A percentile compares a stretch with the other conserved stretches of the same genome.
phyloP scores from a whole-genome alignment of 2,797 vertebrate species.

The Podargus strigoides region DNA sequence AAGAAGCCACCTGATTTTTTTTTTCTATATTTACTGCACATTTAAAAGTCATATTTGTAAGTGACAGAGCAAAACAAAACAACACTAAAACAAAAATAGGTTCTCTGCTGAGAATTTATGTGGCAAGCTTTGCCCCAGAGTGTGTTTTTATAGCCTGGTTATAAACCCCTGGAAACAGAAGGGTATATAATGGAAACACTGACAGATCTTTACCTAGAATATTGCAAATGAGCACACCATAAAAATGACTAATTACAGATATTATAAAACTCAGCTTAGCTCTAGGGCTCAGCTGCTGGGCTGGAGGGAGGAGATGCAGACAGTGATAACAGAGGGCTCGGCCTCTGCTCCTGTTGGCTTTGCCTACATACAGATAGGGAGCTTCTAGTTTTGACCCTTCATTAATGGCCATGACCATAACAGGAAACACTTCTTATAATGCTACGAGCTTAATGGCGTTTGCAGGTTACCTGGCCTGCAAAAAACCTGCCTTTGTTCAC shows the following conservation, averaged over 20 bases:
- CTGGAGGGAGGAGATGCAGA: not conserved
- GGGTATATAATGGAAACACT: constrained; percentile 66
- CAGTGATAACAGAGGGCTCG: not conserved
- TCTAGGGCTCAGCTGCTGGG: constrained; percentile 6
- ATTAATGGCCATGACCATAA: not conserved
- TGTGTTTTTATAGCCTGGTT: constrained; percentile 66
- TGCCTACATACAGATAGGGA: not conserved
- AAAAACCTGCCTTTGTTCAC: not conserved
- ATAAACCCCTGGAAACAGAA: constrained; percentile 51
- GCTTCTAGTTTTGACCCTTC: not conserved
- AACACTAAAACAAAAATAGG: constrained; percentile 20
- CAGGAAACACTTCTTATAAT: not conserved
- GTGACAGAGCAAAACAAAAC: constrained; percentile 1
- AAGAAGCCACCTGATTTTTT: not conserved
- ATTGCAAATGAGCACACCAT: constrained; percentile 27
- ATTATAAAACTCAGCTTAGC: constrained; percentile 30
- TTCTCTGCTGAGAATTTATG: constrained; percentile 41
- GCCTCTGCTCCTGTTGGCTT: not conserved
- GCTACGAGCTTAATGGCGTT: not conserved
- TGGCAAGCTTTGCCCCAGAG: constrained; percentile 38
- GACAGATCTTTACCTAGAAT: constrained; percentile 60
- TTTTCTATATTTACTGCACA: not conserved
- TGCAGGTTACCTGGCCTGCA: not conserved
- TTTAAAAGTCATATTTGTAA: not conserved
- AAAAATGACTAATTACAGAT: constrained; percentile 53